Evolutionary conservation across 1,140 invertebrate species (phyloP).

Genomic region (Heterodera schachtii): DNA sequence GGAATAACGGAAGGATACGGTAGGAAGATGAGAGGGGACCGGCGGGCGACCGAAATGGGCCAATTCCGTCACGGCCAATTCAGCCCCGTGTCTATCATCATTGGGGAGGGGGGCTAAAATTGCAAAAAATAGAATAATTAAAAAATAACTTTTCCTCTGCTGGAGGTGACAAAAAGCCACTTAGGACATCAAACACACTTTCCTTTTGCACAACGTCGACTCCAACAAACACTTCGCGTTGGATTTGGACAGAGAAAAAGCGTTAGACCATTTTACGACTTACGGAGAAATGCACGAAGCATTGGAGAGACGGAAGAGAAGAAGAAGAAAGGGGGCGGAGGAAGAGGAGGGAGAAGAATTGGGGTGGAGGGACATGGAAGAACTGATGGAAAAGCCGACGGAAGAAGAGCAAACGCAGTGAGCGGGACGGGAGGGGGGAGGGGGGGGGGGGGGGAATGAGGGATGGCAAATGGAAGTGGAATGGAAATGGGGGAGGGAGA

Average conservation of each 20-base stretch:
- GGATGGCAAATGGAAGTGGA: not conserved
- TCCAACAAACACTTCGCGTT: conserved; percentile 3
- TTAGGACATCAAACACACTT: not conserved
- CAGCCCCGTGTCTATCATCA: not conserved
- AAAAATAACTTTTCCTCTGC: not conserved
- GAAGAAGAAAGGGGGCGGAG: not conserved
- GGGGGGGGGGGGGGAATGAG: not conserved
- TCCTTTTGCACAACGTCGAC: not conserved
- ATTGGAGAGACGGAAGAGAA: not conserved
- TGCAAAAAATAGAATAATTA: not conserved
- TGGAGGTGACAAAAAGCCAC: not conserved
- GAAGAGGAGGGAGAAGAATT: not conserved
- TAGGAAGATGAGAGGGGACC: not conserved
- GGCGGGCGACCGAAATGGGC: no score
- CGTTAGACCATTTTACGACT: not conserved
- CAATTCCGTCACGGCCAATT: not conserved
- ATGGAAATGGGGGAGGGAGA: not conserved
- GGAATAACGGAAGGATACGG: not conserved
- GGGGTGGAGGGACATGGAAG: not conserved
- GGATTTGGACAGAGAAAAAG: conserved; percentile 6
- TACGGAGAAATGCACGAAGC: not conserved
- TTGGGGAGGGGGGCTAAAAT: not conserved
- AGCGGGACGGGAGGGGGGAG: not conserved
- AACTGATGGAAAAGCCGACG: not conserved
- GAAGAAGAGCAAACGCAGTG: not conserved